Evolutionary conservation across 2,888 invertebrate species (phyloP).

Genomic region (Idaea aversata): DNA sequence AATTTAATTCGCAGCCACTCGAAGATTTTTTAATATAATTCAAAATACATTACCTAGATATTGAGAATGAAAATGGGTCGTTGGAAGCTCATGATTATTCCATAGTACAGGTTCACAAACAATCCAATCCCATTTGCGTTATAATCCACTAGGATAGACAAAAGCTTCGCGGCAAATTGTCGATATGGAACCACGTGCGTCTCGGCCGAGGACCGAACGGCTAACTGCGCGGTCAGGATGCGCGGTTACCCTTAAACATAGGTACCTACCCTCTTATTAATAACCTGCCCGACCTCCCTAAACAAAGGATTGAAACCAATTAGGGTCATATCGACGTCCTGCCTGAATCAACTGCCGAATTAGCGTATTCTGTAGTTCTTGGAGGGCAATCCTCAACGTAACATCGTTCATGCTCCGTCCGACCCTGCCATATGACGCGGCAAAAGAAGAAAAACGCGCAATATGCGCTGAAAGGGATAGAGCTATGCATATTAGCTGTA

Average conservation of each 20-base stretch:
- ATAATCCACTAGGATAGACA: constrained; percentile 57
- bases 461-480: constrained; percentile 70
- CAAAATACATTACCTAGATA: constrained; percentile 24
- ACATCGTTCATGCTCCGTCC: constrained; percentile 62
- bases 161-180: constrained; percentile 58
- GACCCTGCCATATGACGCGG: constrained; percentile 74
- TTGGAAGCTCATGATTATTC: constrained; percentile 21
- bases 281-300: constrained; percentile 62
- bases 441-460: constrained; percentile 80
- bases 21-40: constrained; percentile 10
- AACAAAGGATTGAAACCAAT: constrained; percentile 75
- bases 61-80: constrained; percentile 20
- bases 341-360: constrained; percentile 31
- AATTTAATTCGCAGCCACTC: constrained; percentile 22
- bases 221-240: constrained; percentile 70
- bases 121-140: constrained; percentile 50
- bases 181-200: constrained; percentile 61
- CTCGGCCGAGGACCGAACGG: constrained; percentile 51
- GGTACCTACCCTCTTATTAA: constrained; percentile 60
- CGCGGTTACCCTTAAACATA: constrained; percentile 62
- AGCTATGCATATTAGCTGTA: constrained; percentile 57
- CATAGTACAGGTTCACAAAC: constrained; percentile 35
- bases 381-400: constrained; percentile 57
- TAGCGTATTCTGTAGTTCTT: constrained; percentile 38
- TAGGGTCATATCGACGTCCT: constrained; percentile 50